These are phyloP conservation scores for Formicarius rufipectus DNA, from an alignment of 2,113 vertebrate genomes.

Conservation along the genomic window DNA sequence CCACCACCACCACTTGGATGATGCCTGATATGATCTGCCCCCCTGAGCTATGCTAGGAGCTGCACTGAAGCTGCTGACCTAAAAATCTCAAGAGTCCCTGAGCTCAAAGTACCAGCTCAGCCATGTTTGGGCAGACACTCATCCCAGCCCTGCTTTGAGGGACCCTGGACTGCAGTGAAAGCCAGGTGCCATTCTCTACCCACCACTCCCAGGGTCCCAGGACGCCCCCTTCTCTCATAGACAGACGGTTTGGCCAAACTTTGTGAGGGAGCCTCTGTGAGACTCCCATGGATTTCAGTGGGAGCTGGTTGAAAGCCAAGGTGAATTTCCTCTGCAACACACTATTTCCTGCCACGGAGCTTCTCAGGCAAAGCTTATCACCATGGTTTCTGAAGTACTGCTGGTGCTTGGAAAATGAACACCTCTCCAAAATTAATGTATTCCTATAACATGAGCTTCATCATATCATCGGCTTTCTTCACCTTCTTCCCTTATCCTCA, in stretches of 20 bases:
- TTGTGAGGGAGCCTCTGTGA: accelerated
- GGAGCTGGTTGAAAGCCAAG: background rate
- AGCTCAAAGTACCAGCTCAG: background rate
- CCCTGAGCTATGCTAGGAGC: background rate
- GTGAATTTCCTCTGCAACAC: slow-evolving; percentile 11
- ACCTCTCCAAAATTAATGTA: background rate
- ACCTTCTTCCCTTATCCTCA: background rate
- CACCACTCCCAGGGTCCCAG: accelerated
- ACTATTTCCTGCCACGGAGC: background rate
- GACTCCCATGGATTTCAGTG: background rate
- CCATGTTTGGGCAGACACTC: background rate
- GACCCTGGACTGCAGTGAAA: background rate
- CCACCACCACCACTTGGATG: background rate
- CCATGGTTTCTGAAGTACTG: slow-evolving; percentile 41
- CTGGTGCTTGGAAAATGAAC: background rate
- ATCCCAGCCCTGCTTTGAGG: background rate
- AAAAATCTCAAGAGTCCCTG: background rate
- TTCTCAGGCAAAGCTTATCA: slow-evolving; percentile 31
- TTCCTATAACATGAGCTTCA: background rate
- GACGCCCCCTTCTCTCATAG: background rate
- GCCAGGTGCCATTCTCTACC: background rate
- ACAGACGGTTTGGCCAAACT: background rate
- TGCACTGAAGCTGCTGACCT: background rate
- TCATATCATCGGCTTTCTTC: background rate
- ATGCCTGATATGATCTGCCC: background rate